Conservation (phyloP, 2,797 vertebrate genomes). For the Nyctalus aviator region DNA sequence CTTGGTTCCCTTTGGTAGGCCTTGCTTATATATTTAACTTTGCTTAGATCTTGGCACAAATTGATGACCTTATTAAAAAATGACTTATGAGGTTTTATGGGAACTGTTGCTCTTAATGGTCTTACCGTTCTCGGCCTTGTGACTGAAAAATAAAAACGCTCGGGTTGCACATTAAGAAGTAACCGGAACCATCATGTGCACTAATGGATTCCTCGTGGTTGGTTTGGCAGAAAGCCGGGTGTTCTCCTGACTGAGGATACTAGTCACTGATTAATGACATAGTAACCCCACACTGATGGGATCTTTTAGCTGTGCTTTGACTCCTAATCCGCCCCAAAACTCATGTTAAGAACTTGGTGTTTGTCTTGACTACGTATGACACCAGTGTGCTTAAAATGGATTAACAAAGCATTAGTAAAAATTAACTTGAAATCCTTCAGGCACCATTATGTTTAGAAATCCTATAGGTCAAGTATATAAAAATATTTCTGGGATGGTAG, state of each 20-base stretch:
- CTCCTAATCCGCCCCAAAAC: not conserved
- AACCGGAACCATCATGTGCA: not conserved
- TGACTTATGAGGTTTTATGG: conserved; percentile 49
- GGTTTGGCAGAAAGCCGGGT: conserved; percentile 21
- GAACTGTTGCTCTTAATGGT: conserved; percentile 41
- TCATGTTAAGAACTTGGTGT: conserved; percentile 23
- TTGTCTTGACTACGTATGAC: not conserved
- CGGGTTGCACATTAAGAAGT: conserved; percentile 25
- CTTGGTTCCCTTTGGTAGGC: not conserved
- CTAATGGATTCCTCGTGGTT: not conserved
- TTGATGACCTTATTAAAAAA: conserved; percentile 66
- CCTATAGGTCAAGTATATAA: not conserved
- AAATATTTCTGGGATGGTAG: not conserved
- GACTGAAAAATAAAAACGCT: conserved; percentile 55
- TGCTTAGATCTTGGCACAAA: conserved; percentile 62
- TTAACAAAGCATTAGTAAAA: conserved; percentile 39
- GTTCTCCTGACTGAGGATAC: not conserved
- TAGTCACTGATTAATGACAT: not conserved
- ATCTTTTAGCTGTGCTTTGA: conserved; percentile 23
- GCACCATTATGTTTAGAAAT: conserved; percentile 33
- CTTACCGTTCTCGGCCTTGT: not conserved
- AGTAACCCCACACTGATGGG: not conserved
- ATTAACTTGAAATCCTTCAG: conserved; percentile 37
- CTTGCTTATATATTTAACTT: conserved; percentile 62
- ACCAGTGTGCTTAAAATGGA: not conserved